Base-by-base conservation (phyloP, 2,888 invertebrate species). In the Orthosia incerta region DNA sequence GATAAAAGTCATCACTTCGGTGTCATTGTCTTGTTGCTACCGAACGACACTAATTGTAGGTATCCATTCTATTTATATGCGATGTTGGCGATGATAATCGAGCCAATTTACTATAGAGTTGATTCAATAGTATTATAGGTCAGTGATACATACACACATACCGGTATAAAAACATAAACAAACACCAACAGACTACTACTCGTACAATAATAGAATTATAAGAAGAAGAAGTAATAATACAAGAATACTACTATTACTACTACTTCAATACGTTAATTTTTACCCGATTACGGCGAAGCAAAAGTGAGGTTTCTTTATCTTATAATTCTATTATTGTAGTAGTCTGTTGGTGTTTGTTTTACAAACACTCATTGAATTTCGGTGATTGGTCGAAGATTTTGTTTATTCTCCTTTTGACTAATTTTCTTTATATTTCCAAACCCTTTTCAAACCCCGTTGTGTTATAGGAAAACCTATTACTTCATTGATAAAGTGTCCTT, bases 61-160 rank as follows among this genome's bases (percentile, higher is more conserved):
- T 69, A 51, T 59, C 18, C 20, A 55, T 39, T 76, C 75, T 76
- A 76, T 63, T 59, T 65, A 31, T 53, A 53, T 53, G 26, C 23
- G 3, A 23, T n/a, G 46, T 20, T 45, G 16, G 45, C n/a, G 3
- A 26, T 48, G 31, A 46, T n/a, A 18, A 46, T 31, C 45, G 68
- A 16, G 55, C 74, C 68, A 74, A 55, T 31, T 57, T 26, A 20
- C 9, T 16, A 23, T 18, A 46, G n/a, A 61, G n/a, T 13, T 23
- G 23, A 48, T 57, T 59, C 11, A 15, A 11, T 69, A 20, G 5
- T n/a, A 20, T n/a, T n/a, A n/a, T n/a, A n/a, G n/a, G n/a, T n/a
- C n/a, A n/a, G n/a, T n/a, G n/a, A n/a, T n/a, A n/a, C n/a, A n/a
- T n/a, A n/a, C n/a, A n/a, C n/a, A n/a, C n/a, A n/a, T n/a, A n/a